Base-by-base conservation (phyloP, 64 coral and sea anemone genomes). In the Montipora cactus region DNA sequence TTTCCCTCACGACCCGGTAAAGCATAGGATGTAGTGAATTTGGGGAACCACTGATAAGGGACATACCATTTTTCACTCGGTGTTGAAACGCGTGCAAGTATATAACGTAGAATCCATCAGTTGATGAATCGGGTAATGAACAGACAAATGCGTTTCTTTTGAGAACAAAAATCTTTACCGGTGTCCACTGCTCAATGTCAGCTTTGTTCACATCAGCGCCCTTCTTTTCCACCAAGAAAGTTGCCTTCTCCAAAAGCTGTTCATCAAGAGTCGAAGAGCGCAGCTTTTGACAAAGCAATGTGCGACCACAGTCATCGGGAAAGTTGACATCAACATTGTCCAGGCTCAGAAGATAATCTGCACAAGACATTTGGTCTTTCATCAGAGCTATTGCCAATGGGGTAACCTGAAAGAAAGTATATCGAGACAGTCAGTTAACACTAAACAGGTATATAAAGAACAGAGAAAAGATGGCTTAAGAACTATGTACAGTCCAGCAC, bases 291-390 rank as follows among this genome's bases (percentile, higher is more conserved):
- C 92, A 85, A 46, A 97, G 92, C 49, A 97, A 81, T 5, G 95
- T 97, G 28, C 91, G 83, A 8, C 95, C 95, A 49, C 81, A 74
- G 59, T 97, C 95, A 44, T 94, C 95, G 8, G 95, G 92, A 76
- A 94, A 91, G 59, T 97, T 97, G n/a, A 97, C 95, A 74, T 97
- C 92, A 66, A 93, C 91, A 52, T 14, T 92, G 16, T 94, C 95
- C 47, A 97, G 81, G 55, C 83, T 88, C 11, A 97, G 74, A 16
- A 97, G 79, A 77, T 94, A 97, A 25, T 97, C 95, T 58, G 95
- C 91, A 67, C 95, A 97, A 15, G 87, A 80, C 53, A 97, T 91
- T 52, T 97, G 92, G 72, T 88, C 93, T 52, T 97, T 97, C 88
- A 97, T 94, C 67, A 97, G 81, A 19, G 95, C 87, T 53, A 97